Conservation (phyloP, 2,113 vertebrate species). For the Nerophis lumbriciformis region DNA sequence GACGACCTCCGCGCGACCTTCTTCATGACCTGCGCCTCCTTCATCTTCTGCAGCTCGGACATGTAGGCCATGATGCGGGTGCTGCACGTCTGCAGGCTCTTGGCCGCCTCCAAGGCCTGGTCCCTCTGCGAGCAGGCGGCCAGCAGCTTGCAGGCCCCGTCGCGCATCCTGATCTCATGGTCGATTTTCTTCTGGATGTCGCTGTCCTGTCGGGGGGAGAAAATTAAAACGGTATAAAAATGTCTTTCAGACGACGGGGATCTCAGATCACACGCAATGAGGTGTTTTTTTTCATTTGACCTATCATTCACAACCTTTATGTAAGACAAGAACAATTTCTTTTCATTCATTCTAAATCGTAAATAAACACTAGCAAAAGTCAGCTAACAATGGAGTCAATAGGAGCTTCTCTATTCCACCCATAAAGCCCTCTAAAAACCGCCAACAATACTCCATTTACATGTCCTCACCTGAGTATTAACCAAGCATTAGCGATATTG, state of each 20-base stretch:
- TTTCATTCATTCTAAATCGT: too few relatives aligned
- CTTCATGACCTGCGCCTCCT: constrained; percentile 87
- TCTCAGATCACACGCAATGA: neutral
- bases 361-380: too few relatives aligned
- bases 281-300: neutral
- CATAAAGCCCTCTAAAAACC: too few relatives aligned
- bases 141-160: constrained; percentile 88
- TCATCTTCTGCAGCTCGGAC: constrained; percentile 88
- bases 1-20: constrained; percentile 81
- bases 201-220: constrained; percentile 74
- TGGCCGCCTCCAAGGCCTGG: constrained; percentile 86
- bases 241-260: constrained; percentile 4
- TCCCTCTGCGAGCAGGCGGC: constrained; percentile 85
- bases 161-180: constrained; percentile 90
- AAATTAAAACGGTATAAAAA: neutral
- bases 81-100: constrained; percentile 86
- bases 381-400: too few relatives aligned
- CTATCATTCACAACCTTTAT: too few relatives aligned
- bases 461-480: too few relatives aligned
- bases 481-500: too few relatives aligned
- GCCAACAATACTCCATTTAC: too few relatives aligned
- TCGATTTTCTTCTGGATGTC: constrained; percentile 91
- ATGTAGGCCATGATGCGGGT: constrained; percentile 88
- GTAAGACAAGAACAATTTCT: too few relatives aligned
- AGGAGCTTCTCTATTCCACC: too few relatives aligned